These are phyloP conservation scores for Scaptomyza tumidula DNA, from an alignment of 2,888 invertebrate genomes.

Conservation along the genomic window DNA sequence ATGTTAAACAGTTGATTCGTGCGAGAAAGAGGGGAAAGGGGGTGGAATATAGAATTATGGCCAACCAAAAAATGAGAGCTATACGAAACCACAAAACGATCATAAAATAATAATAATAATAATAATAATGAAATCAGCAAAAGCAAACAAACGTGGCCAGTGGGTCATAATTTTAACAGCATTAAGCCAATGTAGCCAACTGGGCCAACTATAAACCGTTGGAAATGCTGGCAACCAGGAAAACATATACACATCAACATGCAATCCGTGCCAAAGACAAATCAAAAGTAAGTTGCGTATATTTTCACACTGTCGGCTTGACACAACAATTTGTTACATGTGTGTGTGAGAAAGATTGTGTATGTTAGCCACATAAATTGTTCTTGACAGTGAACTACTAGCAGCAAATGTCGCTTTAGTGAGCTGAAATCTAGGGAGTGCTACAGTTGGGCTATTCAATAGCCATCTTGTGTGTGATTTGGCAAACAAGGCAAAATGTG, in stretches of 20 bases:
- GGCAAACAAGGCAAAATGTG: background rate
- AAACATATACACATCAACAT: background rate
- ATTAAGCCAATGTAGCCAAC: slow-evolving; percentile 23
- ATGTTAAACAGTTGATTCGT: background rate
- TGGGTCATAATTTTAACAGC: background rate
- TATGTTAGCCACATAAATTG: slow-evolving; percentile 37
- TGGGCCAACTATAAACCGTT: slow-evolving; percentile 26
- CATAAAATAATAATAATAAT: slow-evolving; percentile 66
- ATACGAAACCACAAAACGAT: slow-evolving; percentile 52
- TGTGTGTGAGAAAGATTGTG: background rate
- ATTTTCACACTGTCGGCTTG: slow-evolving; percentile 22
- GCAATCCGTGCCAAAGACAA: slow-evolving; percentile 27
- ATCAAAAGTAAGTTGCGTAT: slow-evolving; percentile 42
- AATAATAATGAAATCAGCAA: slow-evolving; percentile 56
- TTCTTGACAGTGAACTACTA: slow-evolving; percentile 32
- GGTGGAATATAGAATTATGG: background rate
- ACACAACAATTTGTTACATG: slow-evolving; percentile 33
- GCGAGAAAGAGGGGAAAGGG: background rate
- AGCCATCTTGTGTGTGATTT: background rate
- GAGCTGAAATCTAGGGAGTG: background rate
- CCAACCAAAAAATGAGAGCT: slow-evolving; percentile 14
- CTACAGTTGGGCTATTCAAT: too few species aligned
- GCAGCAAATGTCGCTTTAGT: slow-evolving; percentile 23
- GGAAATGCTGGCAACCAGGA: background rate
- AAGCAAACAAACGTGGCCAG: slow-evolving; percentile 34